phyloP scores from a whole-genome alignment of 2,113 vertebrate species.

The Balaeniceps rex region DNA sequence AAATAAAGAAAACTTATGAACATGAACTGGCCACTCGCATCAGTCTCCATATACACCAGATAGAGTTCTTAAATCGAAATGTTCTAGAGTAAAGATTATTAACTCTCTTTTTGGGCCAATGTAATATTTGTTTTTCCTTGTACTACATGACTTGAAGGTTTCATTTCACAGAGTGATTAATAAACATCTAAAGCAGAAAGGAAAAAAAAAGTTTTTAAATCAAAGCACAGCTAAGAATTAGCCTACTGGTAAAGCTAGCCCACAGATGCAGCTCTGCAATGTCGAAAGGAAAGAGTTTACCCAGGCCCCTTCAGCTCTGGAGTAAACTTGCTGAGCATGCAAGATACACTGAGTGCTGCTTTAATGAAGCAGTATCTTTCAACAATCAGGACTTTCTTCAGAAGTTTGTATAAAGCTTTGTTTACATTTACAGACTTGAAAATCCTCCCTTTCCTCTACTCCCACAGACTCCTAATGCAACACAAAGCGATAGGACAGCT shows the following conservation, averaged over 20 bases:
- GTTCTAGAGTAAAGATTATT: not conserved
- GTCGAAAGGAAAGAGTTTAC: not conserved
- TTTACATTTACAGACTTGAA: constrained; percentile 49
- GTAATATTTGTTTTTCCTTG: not conserved
- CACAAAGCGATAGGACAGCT: not conserved
- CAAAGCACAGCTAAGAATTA: not conserved
- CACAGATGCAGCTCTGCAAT: not conserved
- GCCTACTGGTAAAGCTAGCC: not conserved
- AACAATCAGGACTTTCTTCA: constrained; percentile 18
- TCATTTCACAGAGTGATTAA: not conserved
- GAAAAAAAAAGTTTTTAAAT: not conserved
- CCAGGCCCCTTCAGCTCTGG: not conserved
- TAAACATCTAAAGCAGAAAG: not conserved
- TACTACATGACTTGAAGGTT: not conserved
- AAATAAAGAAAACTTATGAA: not conserved
- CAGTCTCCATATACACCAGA: not conserved
- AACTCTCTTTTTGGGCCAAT: not conserved
- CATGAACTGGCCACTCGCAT: not conserved
- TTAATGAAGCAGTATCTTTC: not conserved
- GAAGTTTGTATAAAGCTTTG: constrained; percentile 11
- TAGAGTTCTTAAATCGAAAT: not conserved
- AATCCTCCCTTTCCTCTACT: constrained; percentile 48
- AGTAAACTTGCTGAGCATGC: not conserved
- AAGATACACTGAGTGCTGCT: not conserved
- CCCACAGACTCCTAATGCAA: constrained; percentile 1